These are phyloP conservation scores for Acropternis orthonyx DNA, from an alignment of 2,797 vertebrate genomes.

Conservation along the genomic window DNA sequence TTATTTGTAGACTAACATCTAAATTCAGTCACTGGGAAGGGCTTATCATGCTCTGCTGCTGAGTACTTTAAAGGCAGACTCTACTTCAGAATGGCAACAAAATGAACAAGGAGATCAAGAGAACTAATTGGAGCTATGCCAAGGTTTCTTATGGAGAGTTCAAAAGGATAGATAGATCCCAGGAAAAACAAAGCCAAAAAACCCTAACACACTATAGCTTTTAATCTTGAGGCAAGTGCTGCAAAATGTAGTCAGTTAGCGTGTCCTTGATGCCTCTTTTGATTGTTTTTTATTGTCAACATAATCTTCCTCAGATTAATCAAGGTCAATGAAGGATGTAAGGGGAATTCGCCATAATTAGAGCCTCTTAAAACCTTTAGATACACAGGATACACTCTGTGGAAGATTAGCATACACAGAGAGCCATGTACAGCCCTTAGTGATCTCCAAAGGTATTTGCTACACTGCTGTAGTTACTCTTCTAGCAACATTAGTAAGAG, in stretches of 20 bases:
- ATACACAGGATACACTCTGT: rapidly evolving
- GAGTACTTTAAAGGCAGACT: not conserved
- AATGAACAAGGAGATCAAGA: not conserved
- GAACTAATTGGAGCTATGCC: not conserved
- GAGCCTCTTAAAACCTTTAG: not conserved
- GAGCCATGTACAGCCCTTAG: not conserved
- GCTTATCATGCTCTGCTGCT: not conserved
- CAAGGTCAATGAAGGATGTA: not conserved
- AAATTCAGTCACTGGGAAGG: not conserved
- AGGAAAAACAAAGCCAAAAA: not conserved
- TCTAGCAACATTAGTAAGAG: not conserved
- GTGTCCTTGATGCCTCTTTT: not conserved
- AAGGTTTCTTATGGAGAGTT: not conserved
- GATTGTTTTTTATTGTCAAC: not conserved
- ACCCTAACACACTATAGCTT: rapidly evolving
- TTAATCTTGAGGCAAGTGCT: not conserved
- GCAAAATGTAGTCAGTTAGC: not conserved
- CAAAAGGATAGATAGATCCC: not conserved
- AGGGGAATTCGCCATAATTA: not conserved
- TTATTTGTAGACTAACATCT: not conserved
- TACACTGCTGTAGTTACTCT: not conserved
- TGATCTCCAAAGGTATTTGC: not conserved
- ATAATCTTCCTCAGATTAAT: not conserved
- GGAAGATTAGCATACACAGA: not conserved
- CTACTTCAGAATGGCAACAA: not conserved